Conservation (phyloP, 2,113 vertebrate genomes). For the Percopsis transmontana region DNA sequence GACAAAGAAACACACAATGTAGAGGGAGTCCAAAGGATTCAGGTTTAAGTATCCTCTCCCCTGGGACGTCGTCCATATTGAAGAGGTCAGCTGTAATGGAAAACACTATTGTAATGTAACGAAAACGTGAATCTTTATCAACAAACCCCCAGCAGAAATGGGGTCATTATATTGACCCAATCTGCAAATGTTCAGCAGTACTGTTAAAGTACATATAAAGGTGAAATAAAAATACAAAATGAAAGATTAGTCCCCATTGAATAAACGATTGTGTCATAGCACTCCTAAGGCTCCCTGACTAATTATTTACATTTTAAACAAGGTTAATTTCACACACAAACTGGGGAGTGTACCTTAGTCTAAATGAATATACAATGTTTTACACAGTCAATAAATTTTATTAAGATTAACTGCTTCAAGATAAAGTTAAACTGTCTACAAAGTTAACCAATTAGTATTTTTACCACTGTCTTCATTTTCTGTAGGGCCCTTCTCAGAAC, state of each 20-base stretch:
- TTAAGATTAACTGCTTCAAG: neutral
- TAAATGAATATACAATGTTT: too few relatives aligned
- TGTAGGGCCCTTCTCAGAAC: slow-evolving; percentile 1
- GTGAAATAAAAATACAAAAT: too few relatives aligned
- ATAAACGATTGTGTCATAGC: too few relatives aligned
- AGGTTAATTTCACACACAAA: too few relatives aligned
- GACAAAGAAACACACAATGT: slow-evolving; percentile 11
- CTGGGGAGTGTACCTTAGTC: too few relatives aligned
- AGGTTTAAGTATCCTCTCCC: neutral
- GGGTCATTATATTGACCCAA: neutral
- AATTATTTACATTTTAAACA: too few relatives aligned
- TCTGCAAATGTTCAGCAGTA: too few relatives aligned
- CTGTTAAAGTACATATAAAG: too few relatives aligned
- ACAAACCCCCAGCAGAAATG: neutral
- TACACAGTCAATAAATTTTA: too few relatives aligned
- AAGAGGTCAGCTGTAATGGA: neutral
- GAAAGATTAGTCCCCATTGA: too few relatives aligned
- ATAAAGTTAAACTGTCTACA: neutral
- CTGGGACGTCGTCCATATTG: neutral
- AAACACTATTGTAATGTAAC: neutral
- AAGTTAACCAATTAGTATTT: neutral
- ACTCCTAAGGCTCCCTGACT: too few relatives aligned
- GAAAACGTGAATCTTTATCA: neutral
- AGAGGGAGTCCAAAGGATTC: slow-evolving; percentile 8
- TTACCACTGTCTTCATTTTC: slow-evolving; percentile 10